Evolutionary conservation across 2,113 vertebrate genomes (phyloP), one percentile per base, ranked within the genome.

Genomic region (Meriones unguiculatus): DNA sequence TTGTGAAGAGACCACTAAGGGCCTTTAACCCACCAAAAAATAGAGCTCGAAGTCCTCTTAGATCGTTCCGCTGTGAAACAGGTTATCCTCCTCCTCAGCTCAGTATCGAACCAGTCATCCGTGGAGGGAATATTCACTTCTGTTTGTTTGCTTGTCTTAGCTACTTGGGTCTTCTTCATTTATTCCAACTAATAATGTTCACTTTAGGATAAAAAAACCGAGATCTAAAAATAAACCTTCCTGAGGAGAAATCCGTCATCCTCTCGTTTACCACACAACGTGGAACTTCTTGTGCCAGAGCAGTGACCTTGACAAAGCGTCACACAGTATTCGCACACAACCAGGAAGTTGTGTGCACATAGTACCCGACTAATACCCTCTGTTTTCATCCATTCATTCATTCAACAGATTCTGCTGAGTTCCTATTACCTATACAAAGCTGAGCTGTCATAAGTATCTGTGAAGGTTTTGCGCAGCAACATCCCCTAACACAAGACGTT

Each of bases 181-280:
- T 90, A 73, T 85, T 78, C 78, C 72, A 84, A 90, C 73, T 65
- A 92, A 92, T n/a, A 90, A 28, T 65, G 25, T 77, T 82, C 70
- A 67, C 70, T 78, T 95, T 72, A 50, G 59, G 85, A 91, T 13
- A 41, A 87, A 41, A 92, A 64, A 65, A n/a, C n/a, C 41, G 69
- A 41, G 41, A 84, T 73, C 15, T n/a, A 24, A 18, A 70, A 72
- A 87, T 59, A 76, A 76, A 70, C 67, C 28, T 87, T 54, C 50
- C 11, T 3, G 4, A 32, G 18, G n/a, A 32, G 41, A 76, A 50
- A 76, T 90, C 88, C 14, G 73, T 7, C 17, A 57, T 52, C 41
- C 65, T 18, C 69, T 64, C 30, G 11, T 35, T 78, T 32, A 7
- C 52, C 28, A 15, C 3, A 1, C 32, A 0, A 0, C 0, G 32